Evolutionary conservation across 2,797 vertebrate species (phyloP).

Genomic region (Syngnathus acus): DNA sequence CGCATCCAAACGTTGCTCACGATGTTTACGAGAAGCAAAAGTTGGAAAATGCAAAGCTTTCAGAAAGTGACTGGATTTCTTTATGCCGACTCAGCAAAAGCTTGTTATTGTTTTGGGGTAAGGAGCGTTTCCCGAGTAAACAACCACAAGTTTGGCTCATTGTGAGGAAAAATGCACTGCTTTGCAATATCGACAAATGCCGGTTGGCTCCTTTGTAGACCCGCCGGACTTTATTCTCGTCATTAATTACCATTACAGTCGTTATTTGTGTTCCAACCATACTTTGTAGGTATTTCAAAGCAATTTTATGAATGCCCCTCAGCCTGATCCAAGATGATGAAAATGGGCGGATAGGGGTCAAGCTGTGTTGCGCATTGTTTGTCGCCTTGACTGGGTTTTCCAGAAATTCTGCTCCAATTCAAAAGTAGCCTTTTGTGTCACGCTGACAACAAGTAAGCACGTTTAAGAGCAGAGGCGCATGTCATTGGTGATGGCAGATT

Average conservation of each 20-base stretch:
- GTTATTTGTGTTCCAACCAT: background rate
- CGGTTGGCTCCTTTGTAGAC: background rate
- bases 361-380: too few relatives aligned
- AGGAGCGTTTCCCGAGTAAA: background rate
- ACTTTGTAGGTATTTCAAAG: too few relatives aligned
- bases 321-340: too few relatives aligned
- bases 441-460: too few relatives aligned
- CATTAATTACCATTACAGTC: background rate
- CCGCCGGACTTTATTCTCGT: background rate
- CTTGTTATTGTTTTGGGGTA: background rate
- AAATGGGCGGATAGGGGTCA: too few relatives aligned
- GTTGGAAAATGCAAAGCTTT: background rate
- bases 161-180: background rate
- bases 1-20: background rate
- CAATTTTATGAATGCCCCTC: too few relatives aligned
- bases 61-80: background rate
- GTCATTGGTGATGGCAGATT: too few relatives aligned
- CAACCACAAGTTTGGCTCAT: background rate
- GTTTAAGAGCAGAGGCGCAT: too few relatives aligned
- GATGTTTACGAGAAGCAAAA: background rate
- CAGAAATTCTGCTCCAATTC: too few relatives aligned
- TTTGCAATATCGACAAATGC: background rate
- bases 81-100: background rate
- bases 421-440: too few relatives aligned
- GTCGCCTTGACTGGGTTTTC: too few relatives aligned